Evolutionary conservation across 2,888 invertebrate species (phyloP), one percentile per base, ranked within the genome.

Genomic region (Phortica magna): DNA sequence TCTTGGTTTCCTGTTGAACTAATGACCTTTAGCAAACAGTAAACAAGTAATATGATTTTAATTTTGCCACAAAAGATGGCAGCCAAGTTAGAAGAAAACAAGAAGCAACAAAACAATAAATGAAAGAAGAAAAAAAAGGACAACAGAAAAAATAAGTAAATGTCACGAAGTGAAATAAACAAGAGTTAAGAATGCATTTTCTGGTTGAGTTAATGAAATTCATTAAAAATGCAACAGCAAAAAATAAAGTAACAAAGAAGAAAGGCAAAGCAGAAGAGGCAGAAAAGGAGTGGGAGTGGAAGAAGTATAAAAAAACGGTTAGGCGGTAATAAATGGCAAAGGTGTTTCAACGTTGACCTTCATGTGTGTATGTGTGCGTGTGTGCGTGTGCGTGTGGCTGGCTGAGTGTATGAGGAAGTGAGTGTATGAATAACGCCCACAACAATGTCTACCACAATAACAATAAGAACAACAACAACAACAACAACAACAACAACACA

Each of bases 331-430:
- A 48, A 48, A 48, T 14, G 48, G 7, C 14, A 61, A 61, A 61
- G 61, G 61, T 61, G 61, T 61, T 59, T 59, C 19, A n/a, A 17
- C 6, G 61, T 22, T 61, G 61, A 61, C 61, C 61, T 61, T 61
- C 61, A 48, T 48, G 10, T 12, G 10, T 48, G 7, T 12, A 7
- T 48, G 48, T 9, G 3, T 48, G 48, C 5, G 9, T 48, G 48
- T 9, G 48, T 48, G 14, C 2, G 14, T 48, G 43, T n/a, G n/a
- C n/a, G n/a, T n/a, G n/a, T n/a, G 7, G 10, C 43, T 43, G 43
- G 10, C 7, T 43, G 48, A 14, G 48, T 48, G 48, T 48, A 12
- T 48, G 48, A 14, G 48, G 0, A 48, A 48, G 7, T 48, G 7
- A 31, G 31, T 4, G 31, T 4, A 31, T 31, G 31, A 31, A 31